Base-by-base conservation (phyloP, 2,797 vertebrate species). In the Alcedo atthis region DNA sequence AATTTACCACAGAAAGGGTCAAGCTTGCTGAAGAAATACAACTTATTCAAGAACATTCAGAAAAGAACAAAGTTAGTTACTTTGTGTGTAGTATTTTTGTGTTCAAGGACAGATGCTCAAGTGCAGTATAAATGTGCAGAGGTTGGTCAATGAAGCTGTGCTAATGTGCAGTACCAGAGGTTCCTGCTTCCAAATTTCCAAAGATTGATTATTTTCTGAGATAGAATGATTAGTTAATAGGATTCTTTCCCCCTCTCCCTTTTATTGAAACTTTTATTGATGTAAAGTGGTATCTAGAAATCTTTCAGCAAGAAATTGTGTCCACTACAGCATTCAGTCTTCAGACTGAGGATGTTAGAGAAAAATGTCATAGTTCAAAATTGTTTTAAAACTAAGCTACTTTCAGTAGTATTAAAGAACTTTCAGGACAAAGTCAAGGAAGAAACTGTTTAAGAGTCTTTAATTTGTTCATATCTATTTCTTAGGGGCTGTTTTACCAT, bases 21-120 rank as follows among this genome's bases (percentile, higher is more conserved):
- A 78, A 78, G 13, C 92, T 98, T 58, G 68, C 82, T 63, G 95
- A 93, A 89, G 96, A 98, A 76, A 90, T 97, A 15, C 92, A 92
- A 8, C 53, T 70, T 46, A 28, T 87, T 43, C 81, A 79, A 32
- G 94, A 96, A 51, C 93, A 97, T 76, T 69, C 78, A 5, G 93
- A 97, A 91, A 97, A 58, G 37, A 86, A 26, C 66, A 61, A 94
- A 76, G 97, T 98, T 71, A 97, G 97, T 96, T 66, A 66, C 20
- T 87, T 28, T 6, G 2, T 53, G n/a, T 49, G 15, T 26, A 28
- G 10, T 25, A 43, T 78, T 69, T 80, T 15, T 58, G 12, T 82
- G 37, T 68, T 82, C 25, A 61, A 49, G 51, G n/a, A 19, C 69
- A 71, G 43, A 17, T 87, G 49, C n/a, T 93, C 9, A 22, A 69